A percentile compares a stretch with the other conserved stretches of the same genome.
Evolutionary conservation across 2,113 vertebrate genomes (phyloP).

Genomic region (Pelodiscus sinensis): DNA sequence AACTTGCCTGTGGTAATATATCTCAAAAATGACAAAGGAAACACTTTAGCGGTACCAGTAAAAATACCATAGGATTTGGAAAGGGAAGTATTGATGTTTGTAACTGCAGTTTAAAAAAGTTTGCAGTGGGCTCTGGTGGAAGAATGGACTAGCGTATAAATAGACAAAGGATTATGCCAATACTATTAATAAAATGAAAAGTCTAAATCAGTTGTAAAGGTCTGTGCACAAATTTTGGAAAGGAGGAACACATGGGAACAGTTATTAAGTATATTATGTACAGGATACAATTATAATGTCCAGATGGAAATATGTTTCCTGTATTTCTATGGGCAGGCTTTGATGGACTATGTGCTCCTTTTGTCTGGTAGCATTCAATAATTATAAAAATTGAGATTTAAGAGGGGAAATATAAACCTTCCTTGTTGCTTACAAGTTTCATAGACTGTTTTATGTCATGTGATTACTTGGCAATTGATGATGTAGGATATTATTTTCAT

Average conservation of each 20-base stretch:
- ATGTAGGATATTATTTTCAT: not conserved
- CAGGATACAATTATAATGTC: not conserved
- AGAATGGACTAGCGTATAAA: not conserved
- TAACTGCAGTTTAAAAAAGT: not conserved
- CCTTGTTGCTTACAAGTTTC: constrained; percentile 1
- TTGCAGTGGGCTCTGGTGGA: not conserved
- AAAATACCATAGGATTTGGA: not conserved
- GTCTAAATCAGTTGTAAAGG: not conserved
- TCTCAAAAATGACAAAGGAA: not conserved
- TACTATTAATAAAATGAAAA: not conserved
- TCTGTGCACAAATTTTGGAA: not conserved
- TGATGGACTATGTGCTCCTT: not conserved
- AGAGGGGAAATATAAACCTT: not conserved
- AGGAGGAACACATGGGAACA: not conserved
- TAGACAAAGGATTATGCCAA: not conserved
- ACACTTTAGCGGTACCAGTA: not conserved
- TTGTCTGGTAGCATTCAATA: not conserved
- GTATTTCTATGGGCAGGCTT: not conserved
- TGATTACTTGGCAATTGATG: not conserved
- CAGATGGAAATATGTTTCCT: not conserved
- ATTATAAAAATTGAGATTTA: not conserved
- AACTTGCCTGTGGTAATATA: not conserved
- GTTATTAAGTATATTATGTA: not conserved
- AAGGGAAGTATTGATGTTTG: not conserved
- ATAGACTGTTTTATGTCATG: not conserved